Evolutionary conservation across 2,113 vertebrate genomes (phyloP).

Genomic region (Zosterops pallidus): DNA sequence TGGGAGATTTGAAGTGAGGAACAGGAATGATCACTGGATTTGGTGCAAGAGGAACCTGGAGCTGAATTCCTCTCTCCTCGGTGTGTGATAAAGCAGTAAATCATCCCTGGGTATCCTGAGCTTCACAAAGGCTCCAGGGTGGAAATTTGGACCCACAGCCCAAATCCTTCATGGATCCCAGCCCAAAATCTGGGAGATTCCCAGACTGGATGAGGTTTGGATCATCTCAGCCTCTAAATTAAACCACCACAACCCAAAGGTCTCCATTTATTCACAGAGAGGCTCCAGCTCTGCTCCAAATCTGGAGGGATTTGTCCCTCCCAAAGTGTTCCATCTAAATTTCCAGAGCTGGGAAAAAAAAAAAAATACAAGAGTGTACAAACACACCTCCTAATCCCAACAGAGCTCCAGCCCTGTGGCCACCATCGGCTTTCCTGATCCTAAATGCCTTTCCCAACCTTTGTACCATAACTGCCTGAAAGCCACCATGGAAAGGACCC

Average conservation of each 20-base stretch:
- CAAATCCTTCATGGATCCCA: neutral
- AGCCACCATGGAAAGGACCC: neutral
- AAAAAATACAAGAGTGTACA: neutral
- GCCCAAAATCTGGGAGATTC: neutral
- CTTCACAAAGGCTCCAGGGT: neutral
- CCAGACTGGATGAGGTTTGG: neutral
- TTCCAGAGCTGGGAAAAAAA: neutral
- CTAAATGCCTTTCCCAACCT: neutral
- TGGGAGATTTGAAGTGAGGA: neutral
- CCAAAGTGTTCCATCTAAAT: neutral
- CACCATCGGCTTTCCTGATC: neutral
- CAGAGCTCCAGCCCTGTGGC: rapidly evolving
- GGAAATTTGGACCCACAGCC: neutral
- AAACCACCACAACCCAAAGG: rapidly evolving
- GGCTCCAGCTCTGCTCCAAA: neutral
- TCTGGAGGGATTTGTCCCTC: neutral
- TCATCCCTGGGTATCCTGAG: neutral
- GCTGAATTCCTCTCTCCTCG: rapidly evolving
- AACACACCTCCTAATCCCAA: neutral
- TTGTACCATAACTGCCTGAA: rapidly evolving
- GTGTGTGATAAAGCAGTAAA: neutral
- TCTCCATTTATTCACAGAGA: neutral
- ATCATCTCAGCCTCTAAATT: neutral
- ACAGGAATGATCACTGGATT: neutral
- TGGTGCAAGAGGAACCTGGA: neutral